Percentiles rank a stretch among this genome's conserved stretches.
phyloP scores from a whole-genome alignment of 2,113 vertebrate species.

The Pavo muticus region DNA sequence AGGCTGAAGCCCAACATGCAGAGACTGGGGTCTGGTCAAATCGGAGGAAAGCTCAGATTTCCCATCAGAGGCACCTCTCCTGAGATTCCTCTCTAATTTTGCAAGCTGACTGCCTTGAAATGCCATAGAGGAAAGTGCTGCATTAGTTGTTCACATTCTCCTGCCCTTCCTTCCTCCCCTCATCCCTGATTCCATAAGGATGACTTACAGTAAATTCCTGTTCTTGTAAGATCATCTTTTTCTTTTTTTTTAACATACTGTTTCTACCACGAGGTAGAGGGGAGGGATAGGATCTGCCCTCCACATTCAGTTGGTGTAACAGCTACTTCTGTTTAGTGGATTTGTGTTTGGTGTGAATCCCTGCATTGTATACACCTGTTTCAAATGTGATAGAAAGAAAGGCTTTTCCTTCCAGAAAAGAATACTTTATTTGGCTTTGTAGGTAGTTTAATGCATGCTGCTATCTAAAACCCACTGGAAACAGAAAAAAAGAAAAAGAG shows the following conservation, averaged over 20 bases:
- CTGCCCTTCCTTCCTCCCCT: not conserved
- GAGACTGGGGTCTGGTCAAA: not conserved
- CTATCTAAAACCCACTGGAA: too few species aligned
- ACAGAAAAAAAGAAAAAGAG: too few species aligned
- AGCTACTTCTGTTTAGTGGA: not conserved
- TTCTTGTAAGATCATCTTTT: constrained; percentile 21
- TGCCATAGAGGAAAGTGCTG: not conserved
- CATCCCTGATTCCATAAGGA: not conserved
- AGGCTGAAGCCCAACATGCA: not conserved
- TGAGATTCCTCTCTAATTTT: constrained; percentile 42
- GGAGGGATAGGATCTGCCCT: not conserved
- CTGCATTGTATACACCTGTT: not conserved
- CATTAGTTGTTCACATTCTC: not conserved
- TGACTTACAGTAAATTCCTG: constrained; percentile 18
- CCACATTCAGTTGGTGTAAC: not conserved
- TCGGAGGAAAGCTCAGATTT: not conserved
- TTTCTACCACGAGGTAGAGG: constrained; percentile 6
- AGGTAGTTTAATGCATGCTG: not conserved
- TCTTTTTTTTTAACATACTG: not conserved
- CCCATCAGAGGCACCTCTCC: not conserved
- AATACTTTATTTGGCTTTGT: not conserved
- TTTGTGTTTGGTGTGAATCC: constrained; percentile 7
- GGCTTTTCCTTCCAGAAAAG: not conserved
- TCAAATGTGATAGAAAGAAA: not conserved
- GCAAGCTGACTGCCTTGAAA: constrained; percentile 20